Evolutionary conservation across 2,888 invertebrate genomes (phyloP).

Genomic region (Drosophila sordidula): DNA sequence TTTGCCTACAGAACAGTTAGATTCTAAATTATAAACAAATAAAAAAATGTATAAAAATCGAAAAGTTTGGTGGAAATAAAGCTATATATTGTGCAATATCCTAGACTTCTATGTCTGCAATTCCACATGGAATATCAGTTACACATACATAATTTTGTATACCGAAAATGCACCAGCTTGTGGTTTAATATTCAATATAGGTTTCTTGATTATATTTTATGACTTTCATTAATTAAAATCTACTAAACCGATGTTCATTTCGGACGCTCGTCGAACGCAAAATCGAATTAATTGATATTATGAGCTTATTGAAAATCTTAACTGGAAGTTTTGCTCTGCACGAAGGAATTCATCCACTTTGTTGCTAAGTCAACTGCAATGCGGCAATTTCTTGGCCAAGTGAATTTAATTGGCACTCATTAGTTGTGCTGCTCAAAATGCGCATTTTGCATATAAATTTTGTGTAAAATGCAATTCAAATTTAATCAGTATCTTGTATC

Average conservation of each 20-base stretch:
- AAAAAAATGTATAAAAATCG: too few relatives aligned
- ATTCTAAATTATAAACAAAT: too few relatives aligned
- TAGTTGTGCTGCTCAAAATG: conserved; percentile 34
- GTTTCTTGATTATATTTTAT: background rate
- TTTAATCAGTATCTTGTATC: conserved; percentile 56
- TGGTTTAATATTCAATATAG: background rate
- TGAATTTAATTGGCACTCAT: conserved; percentile 55
- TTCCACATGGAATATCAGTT: background rate
- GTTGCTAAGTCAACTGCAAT: conserved; percentile 35
- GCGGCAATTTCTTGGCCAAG: conserved; percentile 28
- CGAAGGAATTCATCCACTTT: conserved; percentile 12
- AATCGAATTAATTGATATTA: too few relatives aligned
- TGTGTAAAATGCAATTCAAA: conserved; percentile 49
- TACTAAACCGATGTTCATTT: background rate
- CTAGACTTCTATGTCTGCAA: too few relatives aligned
- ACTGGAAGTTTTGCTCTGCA: background rate
- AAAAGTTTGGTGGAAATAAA: too few relatives aligned
- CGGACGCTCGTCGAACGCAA: background rate
- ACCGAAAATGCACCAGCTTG: background rate
- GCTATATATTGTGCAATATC: too few relatives aligned
- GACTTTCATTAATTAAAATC: background rate
- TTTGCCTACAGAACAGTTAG: too few relatives aligned
- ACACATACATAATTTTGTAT: background rate
- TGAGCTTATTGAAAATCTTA: too few relatives aligned
- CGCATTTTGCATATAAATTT: conserved; percentile 39